Evolutionary conservation across 2,113 vertebrate genomes (phyloP).

Genomic region (Gallinago jamesoni): DNA sequence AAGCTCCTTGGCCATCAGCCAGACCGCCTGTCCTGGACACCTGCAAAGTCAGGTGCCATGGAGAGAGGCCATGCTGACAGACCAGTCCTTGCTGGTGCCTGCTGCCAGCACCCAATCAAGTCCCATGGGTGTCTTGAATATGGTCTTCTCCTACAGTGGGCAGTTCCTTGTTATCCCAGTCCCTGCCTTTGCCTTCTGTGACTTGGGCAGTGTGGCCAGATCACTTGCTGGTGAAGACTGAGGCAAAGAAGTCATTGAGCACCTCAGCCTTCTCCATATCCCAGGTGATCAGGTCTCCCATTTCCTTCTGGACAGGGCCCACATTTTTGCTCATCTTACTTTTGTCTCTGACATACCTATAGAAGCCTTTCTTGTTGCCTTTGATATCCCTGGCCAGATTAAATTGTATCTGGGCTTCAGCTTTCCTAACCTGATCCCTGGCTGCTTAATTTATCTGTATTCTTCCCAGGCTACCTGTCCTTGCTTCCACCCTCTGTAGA

Average conservation of each 20-base stretch:
- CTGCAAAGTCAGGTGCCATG: accelerated
- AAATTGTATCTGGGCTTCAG: not conserved
- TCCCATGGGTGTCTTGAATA: not conserved
- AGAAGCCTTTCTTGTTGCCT: not conserved
- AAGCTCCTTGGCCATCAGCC: not conserved
- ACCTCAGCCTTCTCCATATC: not conserved
- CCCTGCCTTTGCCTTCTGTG: not conserved
- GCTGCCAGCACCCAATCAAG: not conserved
- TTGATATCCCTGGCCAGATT: not conserved
- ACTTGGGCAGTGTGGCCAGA: not conserved
- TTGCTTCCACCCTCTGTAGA: not conserved
- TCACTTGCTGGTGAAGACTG: not conserved
- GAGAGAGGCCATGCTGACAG: not conserved
- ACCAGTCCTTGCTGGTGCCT: not conserved
- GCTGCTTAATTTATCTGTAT: not conserved
- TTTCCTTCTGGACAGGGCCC: not conserved
- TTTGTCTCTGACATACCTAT: not conserved
- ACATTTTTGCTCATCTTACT: not conserved
- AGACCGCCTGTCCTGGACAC: not conserved
- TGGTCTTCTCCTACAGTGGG: not conserved
- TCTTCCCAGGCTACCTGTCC: not conserved
- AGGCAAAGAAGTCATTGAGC: not conserved
- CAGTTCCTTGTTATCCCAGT: not conserved
- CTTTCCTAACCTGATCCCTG: not conserved
- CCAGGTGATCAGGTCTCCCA: not conserved